Percentiles rank a stretch among this genome's conserved stretches.
Conservation (phyloP, 2,797 vertebrate species). For the Cyclura pinguis region DNA sequence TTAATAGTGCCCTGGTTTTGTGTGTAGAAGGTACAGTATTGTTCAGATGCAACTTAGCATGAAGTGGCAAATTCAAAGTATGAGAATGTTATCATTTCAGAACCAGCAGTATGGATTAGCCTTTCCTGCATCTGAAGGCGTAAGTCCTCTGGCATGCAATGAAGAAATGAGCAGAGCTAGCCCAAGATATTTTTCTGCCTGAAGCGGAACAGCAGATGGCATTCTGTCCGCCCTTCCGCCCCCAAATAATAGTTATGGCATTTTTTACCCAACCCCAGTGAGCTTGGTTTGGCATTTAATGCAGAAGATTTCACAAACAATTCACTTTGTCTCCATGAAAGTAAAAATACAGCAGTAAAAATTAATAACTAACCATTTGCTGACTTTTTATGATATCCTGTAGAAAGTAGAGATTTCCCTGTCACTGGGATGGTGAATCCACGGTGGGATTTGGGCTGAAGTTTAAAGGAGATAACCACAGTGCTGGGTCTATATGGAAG, state of each 20-base stretch:
- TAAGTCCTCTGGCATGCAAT: neutral
- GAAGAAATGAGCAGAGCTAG: neutral
- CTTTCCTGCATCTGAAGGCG: constrained; percentile 1
- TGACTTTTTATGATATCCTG: neutral
- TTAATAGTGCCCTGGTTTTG: neutral
- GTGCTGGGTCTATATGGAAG: too few species aligned
- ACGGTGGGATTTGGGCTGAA: too few species aligned
- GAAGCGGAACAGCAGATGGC: neutral
- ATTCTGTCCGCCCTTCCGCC: neutral
- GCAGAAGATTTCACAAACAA: neutral
- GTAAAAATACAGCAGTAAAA: neutral
- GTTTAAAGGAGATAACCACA: too few species aligned
- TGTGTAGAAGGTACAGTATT: neutral
- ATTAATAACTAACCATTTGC: neutral
- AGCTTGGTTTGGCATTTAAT: too few species aligned
- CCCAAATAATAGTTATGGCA: neutral
- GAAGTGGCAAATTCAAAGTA: neutral
- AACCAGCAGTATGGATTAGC: neutral
- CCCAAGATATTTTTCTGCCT: neutral
- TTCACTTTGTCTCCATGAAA: neutral
- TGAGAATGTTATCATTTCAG: neutral
- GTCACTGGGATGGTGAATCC: too few species aligned
- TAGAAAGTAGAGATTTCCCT: too few species aligned
- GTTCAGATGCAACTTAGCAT: neutral
- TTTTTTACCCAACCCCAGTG: too few species aligned